Evolutionary conservation across 2,888 invertebrate species (phyloP), one percentile per base, ranked within the genome.

Genomic region (Ophioninae sp.): DNA sequence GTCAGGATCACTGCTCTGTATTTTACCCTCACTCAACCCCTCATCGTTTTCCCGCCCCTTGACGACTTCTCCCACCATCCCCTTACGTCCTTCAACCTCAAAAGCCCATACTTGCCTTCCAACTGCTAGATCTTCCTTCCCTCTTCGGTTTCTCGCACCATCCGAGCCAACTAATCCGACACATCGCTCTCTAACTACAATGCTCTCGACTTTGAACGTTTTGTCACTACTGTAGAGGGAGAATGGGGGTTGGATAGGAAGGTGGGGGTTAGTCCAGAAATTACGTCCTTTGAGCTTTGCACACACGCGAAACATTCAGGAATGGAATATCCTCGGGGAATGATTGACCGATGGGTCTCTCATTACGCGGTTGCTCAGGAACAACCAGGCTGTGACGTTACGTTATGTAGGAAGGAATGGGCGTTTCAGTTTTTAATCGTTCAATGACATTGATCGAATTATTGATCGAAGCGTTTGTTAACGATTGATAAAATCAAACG

Each of bases 1-100:
- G 91, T 92, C 91, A 91, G 87, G 90, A 91, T 92, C 91, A 90
- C 88, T 86, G 87, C 78, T 86, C 86, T 83, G 86, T 85, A 72
- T 79, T 86, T 83, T 72, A 81, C 68, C 81, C 84, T 83, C 85
- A 20, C 57, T 20, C 65, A 70, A 57, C 56, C 50, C 64, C 20
- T 75, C 44, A 39, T 41, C 79, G 65, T 75, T 44, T 79, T 70
- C 23, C 74, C 74, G 62, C 56, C 44, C 56, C 20, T 57, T 75
- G 21, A 21, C 61, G 61, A 21, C 50, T 50, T 50, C 50, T 50
- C 67, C 30, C 67, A 20, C 41, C 20, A 20, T 20, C 67, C 41
- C 74, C 75, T 67, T 70, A 81, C 75, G 67, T 41, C 76, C 77
- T 74, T 76, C 68, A 81, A 79, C 61, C 72, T 61, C 23, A 39